Conservation (phyloP, 2,113 vertebrate genomes). For the Corythornis cristatus region DNA sequence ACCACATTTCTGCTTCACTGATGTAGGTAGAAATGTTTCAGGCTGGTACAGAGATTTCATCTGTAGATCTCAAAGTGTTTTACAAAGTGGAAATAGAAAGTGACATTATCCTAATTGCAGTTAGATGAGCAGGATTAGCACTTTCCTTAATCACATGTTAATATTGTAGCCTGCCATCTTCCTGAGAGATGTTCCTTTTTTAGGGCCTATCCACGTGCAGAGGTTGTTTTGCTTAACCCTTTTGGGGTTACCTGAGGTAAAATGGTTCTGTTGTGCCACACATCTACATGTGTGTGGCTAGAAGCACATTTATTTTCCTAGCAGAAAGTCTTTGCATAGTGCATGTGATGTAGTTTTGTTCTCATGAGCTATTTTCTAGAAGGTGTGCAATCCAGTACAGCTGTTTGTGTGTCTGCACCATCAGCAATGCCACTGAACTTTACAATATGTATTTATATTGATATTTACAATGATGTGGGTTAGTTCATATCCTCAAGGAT, state of each 20-base stretch:
- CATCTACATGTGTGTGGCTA: rapidly evolving
- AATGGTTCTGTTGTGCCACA: not conserved
- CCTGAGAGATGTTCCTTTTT: not conserved
- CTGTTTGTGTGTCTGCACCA: rapidly evolving
- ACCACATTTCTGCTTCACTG: not conserved
- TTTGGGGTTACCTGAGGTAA: not conserved
- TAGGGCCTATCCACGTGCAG: not conserved
- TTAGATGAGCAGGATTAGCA: not conserved
- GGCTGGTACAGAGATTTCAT: not conserved
- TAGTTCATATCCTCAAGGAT: not conserved
- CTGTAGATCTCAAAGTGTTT: not conserved
- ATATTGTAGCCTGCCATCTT: not conserved
- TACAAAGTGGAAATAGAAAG: not conserved
- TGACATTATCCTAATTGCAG: not conserved
- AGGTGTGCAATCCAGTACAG: rapidly evolving
- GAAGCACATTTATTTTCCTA: not conserved
- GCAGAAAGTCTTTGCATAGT: not conserved
- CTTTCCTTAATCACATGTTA: not conserved
- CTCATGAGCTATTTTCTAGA: not conserved
- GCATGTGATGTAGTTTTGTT: not conserved
- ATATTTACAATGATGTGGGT: no score
- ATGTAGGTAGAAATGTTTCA: not conserved
- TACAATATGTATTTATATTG: no score
- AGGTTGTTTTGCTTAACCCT: not conserved
- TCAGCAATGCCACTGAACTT: no score